Evolutionary conservation across 2,888 invertebrate genomes (phyloP).

Genomic region (Coenonympha glycerion): DNA sequence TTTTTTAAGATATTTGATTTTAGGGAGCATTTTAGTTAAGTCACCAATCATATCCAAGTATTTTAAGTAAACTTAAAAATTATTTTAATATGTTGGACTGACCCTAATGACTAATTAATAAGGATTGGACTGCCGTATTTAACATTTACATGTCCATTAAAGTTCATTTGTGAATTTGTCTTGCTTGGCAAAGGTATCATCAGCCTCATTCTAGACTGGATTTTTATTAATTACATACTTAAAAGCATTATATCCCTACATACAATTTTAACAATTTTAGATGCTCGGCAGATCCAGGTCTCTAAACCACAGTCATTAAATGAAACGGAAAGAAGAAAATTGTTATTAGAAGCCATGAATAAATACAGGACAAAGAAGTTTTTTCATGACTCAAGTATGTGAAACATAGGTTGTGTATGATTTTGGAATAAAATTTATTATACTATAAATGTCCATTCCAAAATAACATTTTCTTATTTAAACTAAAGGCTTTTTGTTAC

Average conservation of each 20-base stretch:
- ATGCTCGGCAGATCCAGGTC: constrained; percentile 1
- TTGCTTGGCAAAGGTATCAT: too few relatives aligned
- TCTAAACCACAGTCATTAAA: constrained; percentile 35
- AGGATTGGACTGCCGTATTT: too few relatives aligned
- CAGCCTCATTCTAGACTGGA: too few relatives aligned
- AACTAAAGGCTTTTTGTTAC: constrained; percentile 36
- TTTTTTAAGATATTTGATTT: too few relatives aligned
- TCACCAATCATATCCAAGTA: too few relatives aligned
- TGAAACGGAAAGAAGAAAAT: constrained; percentile 43
- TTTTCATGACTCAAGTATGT: constrained; percentile 53
- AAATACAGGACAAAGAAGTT: constrained; percentile 53
- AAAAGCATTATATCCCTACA: constrained; percentile 28
- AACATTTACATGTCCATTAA: too few relatives aligned
- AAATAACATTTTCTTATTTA: constrained; percentile 11
- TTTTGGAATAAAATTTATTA: background rate
- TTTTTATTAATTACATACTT: constrained; percentile 18
- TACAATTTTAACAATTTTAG: too few relatives aligned
- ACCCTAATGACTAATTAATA: too few relatives aligned
- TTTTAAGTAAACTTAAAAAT: too few relatives aligned
- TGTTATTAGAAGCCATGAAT: constrained; percentile 40
- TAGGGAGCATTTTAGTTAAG: too few relatives aligned
- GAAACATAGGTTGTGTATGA: background rate
- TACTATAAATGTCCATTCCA: constrained; percentile 6
- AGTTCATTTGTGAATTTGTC: too few relatives aligned
- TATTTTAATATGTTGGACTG: too few relatives aligned